Evolutionary conservation across 2,797 vertebrate genomes (phyloP).

Genomic region (Cirrhinus mrigala): DNA sequence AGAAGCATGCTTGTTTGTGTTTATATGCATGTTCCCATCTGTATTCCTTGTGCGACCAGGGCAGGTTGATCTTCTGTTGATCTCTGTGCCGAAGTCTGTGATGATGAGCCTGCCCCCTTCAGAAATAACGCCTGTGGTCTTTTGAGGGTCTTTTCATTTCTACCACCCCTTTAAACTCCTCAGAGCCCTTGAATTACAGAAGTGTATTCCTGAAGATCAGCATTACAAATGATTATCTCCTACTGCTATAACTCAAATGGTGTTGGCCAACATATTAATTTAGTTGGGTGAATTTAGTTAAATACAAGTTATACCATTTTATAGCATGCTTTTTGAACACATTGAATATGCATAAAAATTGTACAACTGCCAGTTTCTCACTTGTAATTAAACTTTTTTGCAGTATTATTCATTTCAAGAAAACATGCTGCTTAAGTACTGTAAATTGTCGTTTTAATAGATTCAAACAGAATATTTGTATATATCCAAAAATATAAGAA

Average conservation of each 20-base stretch:
- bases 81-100: constrained; percentile 13
- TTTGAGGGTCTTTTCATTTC: constrained; percentile 20
- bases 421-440: no score
- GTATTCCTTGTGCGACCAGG: constrained; percentile 32
- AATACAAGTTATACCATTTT: neutral
- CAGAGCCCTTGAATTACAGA: neutral
- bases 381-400: no score
- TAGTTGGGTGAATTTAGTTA: neutral
- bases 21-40: neutral
- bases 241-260: neutral
- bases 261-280: neutral
- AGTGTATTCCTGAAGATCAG: neutral
- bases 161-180: neutral
- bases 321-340: neutral
- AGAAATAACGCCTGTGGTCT: neutral
- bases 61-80: constrained; percentile 4
- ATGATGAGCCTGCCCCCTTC: constrained; percentile 24
- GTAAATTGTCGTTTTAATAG: no score
- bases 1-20: constrained; percentile 16
- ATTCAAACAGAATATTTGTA: no score
- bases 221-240: neutral
- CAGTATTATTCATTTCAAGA: no score
- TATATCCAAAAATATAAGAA: no score
- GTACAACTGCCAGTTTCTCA: neutral
- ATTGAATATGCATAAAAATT: neutral